Base-by-base conservation (phyloP, 2,113 vertebrate species). In the Cranoglanis bouderius region DNA sequence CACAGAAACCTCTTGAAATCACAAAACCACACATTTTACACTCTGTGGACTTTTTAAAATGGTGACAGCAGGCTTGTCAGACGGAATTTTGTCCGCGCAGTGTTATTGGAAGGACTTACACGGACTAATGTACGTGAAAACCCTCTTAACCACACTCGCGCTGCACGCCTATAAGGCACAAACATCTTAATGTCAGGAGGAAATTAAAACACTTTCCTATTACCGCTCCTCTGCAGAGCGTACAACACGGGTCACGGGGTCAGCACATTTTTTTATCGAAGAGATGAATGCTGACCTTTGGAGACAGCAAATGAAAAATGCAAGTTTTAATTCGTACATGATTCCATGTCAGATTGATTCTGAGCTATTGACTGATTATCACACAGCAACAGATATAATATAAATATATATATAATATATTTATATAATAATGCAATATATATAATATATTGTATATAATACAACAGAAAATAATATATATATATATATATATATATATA, bases 161-260 rank as follows among this genome's bases (percentile, higher is more conserved):
- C 96, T 95, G 94, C 95, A 97, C 98, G 96, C 97, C 98, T 97
- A 96, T 95, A 94, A 97, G 98, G 97, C 96, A 98, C 96, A 97
- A 90, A 94, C 94, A 95, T 96, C 96, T 98, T 98, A 98, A 99
- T 99, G 98, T 99, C 98, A 99, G 95, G 95, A 96, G 95, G 96
- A 98, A 99, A 99, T 99, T 98, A 98, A 97, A 98, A 97, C 94
- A 95, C 94, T 94, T 96, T 96, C 95, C 95, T 94, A 96, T 97
- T 97, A 96, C 96, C 94, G 96, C 95, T 97, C 95, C 94, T 94
- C 94, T 92, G 94, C 93, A 95, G 95, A 95, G 92, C 92, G 92
- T 92, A 96, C 93, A 96, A 96, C 96, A 93, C 92, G 91, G 95
- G 95, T 95, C 95, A 95, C 94, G 93, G 94, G 95, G 95, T 96